A percentile compares a stretch with the other conserved stretches of the same genome.
Conservation (phyloP, 2,888 invertebrate species). For the Brenthis ino region DNA sequence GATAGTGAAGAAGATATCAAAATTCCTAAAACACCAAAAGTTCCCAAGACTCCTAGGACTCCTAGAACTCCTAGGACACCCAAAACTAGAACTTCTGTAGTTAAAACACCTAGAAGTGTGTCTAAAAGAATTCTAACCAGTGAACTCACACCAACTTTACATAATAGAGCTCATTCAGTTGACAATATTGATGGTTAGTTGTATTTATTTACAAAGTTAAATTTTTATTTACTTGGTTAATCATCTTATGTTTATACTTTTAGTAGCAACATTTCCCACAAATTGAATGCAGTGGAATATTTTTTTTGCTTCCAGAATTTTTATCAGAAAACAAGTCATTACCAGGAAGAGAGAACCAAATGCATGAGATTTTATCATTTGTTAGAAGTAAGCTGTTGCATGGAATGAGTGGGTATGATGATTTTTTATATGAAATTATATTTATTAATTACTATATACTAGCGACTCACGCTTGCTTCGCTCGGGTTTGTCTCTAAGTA, state of each 20-base stretch:
- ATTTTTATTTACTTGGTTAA: constrained; percentile 9
- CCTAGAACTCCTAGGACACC: constrained; percentile 46
- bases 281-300: too few species aligned
- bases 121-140: constrained; percentile 61
- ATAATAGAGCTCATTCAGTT: constrained; percentile 62
- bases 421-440: too few species aligned
- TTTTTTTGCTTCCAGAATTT: constrained; percentile 54
- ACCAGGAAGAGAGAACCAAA: constrained; percentile 71
- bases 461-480: too few species aligned
- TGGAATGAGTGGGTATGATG: constrained; percentile 67
- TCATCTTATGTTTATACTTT: not conserved
- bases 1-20: constrained; percentile 64
- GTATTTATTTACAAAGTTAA: not conserved
- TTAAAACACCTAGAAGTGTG: constrained; percentile 56
- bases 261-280: not conserved
- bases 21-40: constrained; percentile 45
- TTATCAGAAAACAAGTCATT: constrained; percentile 62
- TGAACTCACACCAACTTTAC: constrained; percentile 68
- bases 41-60: constrained; percentile 55
- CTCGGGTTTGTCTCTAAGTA: too few species aligned
- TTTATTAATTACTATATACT: too few species aligned
- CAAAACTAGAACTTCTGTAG: constrained; percentile 53
- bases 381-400: constrained; percentile 65
- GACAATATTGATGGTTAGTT: constrained; percentile 66
- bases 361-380: constrained; percentile 74